phyloP scores from a whole-genome alignment of 2,888 invertebrate species.

The Odontomyia ornata region DNA sequence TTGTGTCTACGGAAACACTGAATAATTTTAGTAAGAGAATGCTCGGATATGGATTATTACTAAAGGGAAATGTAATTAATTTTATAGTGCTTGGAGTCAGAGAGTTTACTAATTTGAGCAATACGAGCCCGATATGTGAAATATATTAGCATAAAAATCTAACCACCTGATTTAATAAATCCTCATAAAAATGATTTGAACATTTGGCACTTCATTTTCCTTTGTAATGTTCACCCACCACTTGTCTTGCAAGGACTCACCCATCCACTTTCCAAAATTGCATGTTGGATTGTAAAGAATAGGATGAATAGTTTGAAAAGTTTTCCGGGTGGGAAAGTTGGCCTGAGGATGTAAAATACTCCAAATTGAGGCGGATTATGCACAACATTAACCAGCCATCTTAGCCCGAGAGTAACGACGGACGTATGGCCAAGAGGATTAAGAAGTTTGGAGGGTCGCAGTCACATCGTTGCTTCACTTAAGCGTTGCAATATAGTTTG shows the following conservation, averaged over 20 bases:
- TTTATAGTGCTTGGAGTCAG: too few species aligned
- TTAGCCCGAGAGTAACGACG: neutral
- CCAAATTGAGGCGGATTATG: slow-evolving; percentile 28
- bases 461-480: neutral
- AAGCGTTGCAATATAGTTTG: slow-evolving; percentile 8
- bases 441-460: neutral
- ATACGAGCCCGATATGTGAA: too few species aligned
- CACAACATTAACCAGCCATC: slow-evolving; percentile 5
- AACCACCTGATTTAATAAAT: too few species aligned
- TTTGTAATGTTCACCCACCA: neutral
- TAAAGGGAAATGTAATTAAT: too few species aligned
- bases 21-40: too few species aligned
- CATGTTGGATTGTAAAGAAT: neutral
- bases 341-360: neutral
- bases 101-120: too few species aligned
- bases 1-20: neutral
- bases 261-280: neutral
- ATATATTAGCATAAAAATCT: too few species aligned
- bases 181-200: too few species aligned
- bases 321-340: neutral
- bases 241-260: neutral
- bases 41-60: too few species aligned
- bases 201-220: too few species aligned
- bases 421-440: slow-evolving; percentile 8
- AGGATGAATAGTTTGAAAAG: neutral